Evolutionary conservation across 2,113 vertebrate genomes (phyloP), one percentile per base, ranked within the genome.

Genomic region (Nematolebias whitei): DNA sequence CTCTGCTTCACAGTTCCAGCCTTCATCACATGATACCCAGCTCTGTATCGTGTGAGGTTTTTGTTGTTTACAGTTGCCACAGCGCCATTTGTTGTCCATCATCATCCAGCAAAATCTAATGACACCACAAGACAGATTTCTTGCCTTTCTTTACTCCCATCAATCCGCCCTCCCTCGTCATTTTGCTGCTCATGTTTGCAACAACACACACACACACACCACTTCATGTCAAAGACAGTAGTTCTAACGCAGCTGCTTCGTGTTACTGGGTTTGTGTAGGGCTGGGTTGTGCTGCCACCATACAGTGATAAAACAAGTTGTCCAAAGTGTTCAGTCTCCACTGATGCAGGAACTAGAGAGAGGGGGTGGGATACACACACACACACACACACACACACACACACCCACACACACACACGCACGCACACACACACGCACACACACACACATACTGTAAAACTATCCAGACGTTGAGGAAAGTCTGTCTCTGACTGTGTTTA

Each of bases 381-480:
- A 45, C n/a, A n/a, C n/a, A n/a, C n/a, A n/a, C n/a, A n/a, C n/a
- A n/a, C n/a, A n/a, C n/a, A n/a, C n/a, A n/a, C n/a, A n/a, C n/a
- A n/a, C n/a, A n/a, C n/a, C n/a, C n/a, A n/a, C n/a, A n/a, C n/a
- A n/a, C n/a, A n/a, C n/a, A n/a, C n/a, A n/a, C n/a, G n/a, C n/a
- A n/a, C n/a, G n/a, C n/a, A n/a, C n/a, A n/a, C n/a, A n/a, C n/a
- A n/a, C n/a, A n/a, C n/a, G n/a, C n/a, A n/a, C n/a, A n/a, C n/a
- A n/a, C n/a, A n/a, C n/a, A 63, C 50, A 75, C 57, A 73, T 59
- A 75, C 62, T 40, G 40, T 88, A 88, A 89, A 88, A 80, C 63
- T 82, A 69, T 87, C 88, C 90, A 90, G 86, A 91, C 83, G 12
- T 65, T 55, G 71, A 72, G 80, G 74, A 86, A 84, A 81, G 53